Conservation (phyloP, 1,140 invertebrate genomes). For the Papilio dardanus region DNA sequence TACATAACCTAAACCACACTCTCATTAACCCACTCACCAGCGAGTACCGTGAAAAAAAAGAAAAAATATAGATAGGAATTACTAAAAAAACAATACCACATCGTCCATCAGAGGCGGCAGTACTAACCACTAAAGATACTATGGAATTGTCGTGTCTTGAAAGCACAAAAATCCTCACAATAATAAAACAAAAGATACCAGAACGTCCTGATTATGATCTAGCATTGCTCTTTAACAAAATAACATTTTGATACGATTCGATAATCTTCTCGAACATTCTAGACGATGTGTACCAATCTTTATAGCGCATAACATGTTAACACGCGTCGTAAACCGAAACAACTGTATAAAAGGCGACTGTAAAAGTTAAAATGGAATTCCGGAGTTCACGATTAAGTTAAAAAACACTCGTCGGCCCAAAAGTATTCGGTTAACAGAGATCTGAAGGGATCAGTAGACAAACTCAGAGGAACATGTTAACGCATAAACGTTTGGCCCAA, state of each 20-base stretch:
- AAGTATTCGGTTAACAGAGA: conserved; percentile 67
- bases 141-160: too few relatives aligned
- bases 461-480: conserved; percentile 58
- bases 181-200: too few relatives aligned
- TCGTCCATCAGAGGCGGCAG: too few relatives aligned
- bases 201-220: too few relatives aligned
- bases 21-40: too few relatives aligned
- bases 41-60: too few relatives aligned
- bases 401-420: conserved; percentile 55
- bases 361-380: conserved; percentile 51
- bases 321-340: conserved; percentile 31
- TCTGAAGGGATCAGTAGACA: conserved; percentile 57
- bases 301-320: conserved; percentile 30
- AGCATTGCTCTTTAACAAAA: too few relatives aligned
- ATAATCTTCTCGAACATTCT: conserved; percentile 13
- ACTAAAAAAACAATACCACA: too few relatives aligned
- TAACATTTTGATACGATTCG: not conserved
- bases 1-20: too few relatives aligned
- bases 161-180: too few relatives aligned
- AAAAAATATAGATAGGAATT: too few relatives aligned
- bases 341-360: conserved; percentile 46
- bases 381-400: conserved; percentile 63
- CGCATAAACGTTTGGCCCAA: conserved; percentile 44
- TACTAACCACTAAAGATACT: too few relatives aligned
- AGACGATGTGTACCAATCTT: not conserved